These are phyloP conservation scores for Brassicogethes aeneus DNA, from an alignment of 2,888 invertebrate genomes.

Conservation along the genomic window DNA sequence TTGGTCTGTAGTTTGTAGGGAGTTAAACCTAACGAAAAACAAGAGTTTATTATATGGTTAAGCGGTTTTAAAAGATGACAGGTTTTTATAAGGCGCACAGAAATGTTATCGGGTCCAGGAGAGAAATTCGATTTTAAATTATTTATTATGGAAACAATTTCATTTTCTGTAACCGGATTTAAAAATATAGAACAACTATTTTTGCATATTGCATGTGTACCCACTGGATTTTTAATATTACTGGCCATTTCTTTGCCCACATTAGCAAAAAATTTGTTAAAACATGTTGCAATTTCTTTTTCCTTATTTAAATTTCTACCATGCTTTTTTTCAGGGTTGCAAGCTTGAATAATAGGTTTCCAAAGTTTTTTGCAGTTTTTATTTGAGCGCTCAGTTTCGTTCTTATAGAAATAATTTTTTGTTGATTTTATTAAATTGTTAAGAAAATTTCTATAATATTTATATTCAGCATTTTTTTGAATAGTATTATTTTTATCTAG, in stretches of 20 bases:
- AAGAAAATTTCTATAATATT: no score
- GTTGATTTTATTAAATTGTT: no score
- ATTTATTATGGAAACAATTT: background rate
- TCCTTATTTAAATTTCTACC: constrained; percentile 2
- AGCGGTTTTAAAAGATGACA: no score
- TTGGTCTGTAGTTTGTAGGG: no score
- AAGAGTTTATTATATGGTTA: no score
- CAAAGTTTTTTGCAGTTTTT: background rate
- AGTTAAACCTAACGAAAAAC: no score
- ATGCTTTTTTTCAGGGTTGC: background rate
- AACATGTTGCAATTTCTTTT: constrained; percentile 3
- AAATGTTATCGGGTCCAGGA: no score
- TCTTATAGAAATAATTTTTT: constrained; percentile 2
- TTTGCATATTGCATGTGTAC: background rate
- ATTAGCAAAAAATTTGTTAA: background rate
- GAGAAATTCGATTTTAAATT: no score
- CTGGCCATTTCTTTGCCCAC: background rate
- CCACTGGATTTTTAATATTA: background rate
- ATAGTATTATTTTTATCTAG: constrained; percentile 8
- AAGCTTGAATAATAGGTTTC: background rate
- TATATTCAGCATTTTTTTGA: constrained; percentile 1
- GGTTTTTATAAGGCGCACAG: no score
- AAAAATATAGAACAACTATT: background rate
- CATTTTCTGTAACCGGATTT: background rate
- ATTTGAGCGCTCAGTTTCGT: no score